phyloP scores from a whole-genome alignment of 2,888 invertebrate species.

The Stenurella melanura region DNA sequence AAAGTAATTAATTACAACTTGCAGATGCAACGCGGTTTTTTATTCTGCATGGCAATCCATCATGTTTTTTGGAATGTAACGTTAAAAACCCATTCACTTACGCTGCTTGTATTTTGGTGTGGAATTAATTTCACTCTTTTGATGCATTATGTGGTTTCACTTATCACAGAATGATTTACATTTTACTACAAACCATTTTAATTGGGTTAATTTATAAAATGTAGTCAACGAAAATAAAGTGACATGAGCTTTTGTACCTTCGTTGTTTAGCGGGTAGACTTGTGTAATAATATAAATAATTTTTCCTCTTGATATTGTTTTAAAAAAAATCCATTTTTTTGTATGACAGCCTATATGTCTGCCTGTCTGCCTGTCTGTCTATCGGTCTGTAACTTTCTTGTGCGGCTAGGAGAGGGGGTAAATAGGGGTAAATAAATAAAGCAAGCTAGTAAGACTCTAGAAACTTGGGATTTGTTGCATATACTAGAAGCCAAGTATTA shows the following conservation, averaged over 20 bases:
- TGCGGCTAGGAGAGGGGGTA: no score
- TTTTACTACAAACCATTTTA: not conserved
- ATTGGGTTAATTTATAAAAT: not conserved
- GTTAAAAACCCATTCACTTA: constrained; percentile 1
- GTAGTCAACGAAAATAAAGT: not conserved
- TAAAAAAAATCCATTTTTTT: no score
- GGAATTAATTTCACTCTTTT: constrained; percentile 12
- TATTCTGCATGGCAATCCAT: not conserved
- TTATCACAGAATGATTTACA: not conserved
- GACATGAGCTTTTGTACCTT: not conserved
- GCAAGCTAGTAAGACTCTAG: no score
- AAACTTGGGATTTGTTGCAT: no score
- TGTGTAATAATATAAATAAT: no score
- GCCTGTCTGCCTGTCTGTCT: no score
- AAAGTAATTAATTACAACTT: constrained; percentile 14
- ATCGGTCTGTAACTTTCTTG: no score
- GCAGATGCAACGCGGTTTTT: constrained; percentile 1
- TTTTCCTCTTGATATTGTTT: no score
- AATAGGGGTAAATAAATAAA: no score
- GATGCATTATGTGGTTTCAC: not conserved
- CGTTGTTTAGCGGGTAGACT: no score
- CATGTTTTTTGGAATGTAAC: constrained; percentile 13
- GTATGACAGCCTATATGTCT: no score
- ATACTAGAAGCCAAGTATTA: no score
- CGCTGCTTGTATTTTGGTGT: not conserved